Evolutionary conservation across 53 echinoderm and acorn worm species (phyloP).

Genomic region (Holothuria scabra): DNA sequence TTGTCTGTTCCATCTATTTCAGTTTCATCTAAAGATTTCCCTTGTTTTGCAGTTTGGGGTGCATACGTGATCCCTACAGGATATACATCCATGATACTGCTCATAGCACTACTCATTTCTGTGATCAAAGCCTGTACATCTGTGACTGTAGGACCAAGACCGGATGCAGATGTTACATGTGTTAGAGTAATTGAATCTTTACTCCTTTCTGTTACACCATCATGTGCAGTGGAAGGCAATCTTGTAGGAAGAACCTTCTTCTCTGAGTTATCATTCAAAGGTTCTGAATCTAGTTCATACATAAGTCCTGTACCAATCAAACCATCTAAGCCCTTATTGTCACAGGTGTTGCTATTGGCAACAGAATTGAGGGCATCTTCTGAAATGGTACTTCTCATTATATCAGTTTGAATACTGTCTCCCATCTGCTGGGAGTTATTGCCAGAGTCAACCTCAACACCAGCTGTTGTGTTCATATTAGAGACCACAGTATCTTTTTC

Average conservation of each 20-base stretch:
- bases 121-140: slow-evolving; percentile 11
- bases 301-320: no score
- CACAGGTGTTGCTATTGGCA: no score
- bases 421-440: neutral
- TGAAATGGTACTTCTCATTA: no score
- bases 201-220: no score
- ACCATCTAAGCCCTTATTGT: no score
- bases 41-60: neutral
- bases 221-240: no score
- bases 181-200: no score
- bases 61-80: neutral
- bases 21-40: neutral
- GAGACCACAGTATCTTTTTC: neutral
- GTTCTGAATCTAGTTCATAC: no score
- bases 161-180: neutral
- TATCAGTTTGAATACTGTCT: neutral
- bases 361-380: no score
- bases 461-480: neutral
- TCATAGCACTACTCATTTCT: slow-evolving; percentile 3
- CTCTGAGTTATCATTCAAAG: no score
- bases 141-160: neutral
- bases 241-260: no score
- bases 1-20: neutral
- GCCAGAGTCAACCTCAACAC: neutral
- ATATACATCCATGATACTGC: slow-evolving; percentile 28